Evolutionary conservation across 2,888 invertebrate species (phyloP).

Genomic region (Adelphocoris suturalis): DNA sequence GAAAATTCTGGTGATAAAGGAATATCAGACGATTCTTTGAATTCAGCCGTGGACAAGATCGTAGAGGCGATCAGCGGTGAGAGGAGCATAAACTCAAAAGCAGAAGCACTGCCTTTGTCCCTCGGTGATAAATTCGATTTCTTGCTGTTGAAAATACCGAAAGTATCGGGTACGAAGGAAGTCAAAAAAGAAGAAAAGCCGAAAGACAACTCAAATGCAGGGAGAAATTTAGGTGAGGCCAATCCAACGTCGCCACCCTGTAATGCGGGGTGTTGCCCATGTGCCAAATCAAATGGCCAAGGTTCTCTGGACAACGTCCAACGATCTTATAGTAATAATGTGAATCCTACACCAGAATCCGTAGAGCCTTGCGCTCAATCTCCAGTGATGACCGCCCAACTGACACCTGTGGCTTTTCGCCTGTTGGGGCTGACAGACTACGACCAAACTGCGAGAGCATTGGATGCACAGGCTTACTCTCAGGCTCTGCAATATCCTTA

Average conservation of each 20-base stretch:
- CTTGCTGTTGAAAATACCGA: slow-evolving; percentile 20
- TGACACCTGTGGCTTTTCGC: no score
- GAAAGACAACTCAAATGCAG: not conserved
- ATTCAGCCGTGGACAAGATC: slow-evolving; percentile 18
- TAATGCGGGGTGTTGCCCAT: not conserved
- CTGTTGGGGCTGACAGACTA: not conserved
- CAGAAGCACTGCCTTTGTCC: slow-evolving; percentile 8
- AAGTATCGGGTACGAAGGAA: not conserved
- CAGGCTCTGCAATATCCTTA: no score
- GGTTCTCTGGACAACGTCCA: not conserved
- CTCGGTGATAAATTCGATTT: slow-evolving; percentile 2
- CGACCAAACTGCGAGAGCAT: not conserved
- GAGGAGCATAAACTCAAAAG: not conserved
- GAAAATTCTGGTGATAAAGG: not conserved
- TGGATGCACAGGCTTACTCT: not conserved
- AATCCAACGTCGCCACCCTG: not conserved
- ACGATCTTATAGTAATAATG: not conserved
- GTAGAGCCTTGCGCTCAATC: not conserved
- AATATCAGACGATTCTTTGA: not conserved
- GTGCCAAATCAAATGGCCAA: not conserved
- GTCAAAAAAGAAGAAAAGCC: not conserved
- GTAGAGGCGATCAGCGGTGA: not conserved
- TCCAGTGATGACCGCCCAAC: no score
- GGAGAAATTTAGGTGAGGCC: not conserved
- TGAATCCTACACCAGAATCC: not conserved